These are phyloP conservation scores for Drosophila sp. DNA, from an alignment of 1,140 invertebrate species.

Conservation along the genomic window DNA sequence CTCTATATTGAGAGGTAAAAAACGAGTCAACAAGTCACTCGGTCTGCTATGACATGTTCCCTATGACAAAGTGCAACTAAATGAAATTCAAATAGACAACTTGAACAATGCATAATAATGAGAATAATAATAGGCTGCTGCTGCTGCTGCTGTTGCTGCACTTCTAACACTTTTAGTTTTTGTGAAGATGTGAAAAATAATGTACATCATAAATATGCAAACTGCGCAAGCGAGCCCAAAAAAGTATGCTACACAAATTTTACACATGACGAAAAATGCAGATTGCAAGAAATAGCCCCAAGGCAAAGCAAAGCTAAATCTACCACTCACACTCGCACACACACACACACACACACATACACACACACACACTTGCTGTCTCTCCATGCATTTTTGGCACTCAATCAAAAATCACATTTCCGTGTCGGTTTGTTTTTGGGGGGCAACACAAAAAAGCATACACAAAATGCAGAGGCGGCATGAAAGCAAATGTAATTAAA, in stretches of 20 bases:
- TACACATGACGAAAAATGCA: constrained; percentile 41
- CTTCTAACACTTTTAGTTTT: constrained; percentile 14
- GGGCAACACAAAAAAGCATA: constrained; percentile 48
- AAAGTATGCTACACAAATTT: constrained; percentile 30
- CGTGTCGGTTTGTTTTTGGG: constrained; percentile 52
- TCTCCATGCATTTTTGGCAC: constrained; percentile 45
- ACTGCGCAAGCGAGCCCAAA: neutral
- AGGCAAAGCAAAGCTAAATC: constrained; percentile 31
- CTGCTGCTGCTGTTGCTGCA: neutral
- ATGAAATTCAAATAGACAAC: constrained; percentile 45
- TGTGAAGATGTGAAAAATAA: neutral
- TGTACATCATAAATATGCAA: constrained; percentile 10
- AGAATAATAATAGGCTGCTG: constrained; percentile 4
- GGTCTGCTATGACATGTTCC: neutral
- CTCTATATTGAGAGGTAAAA: neutral
- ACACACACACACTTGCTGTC: constrained; percentile 9
- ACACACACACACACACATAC: neutral
- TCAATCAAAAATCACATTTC: constrained; percentile 80
- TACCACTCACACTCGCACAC: constrained; percentile 7
- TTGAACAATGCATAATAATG: constrained; percentile 64
- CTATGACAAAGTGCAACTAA: constrained; percentile 28
- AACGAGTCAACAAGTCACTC: constrained; percentile 2
- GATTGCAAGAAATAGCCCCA: constrained; percentile 19
- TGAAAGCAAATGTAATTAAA: constrained; percentile 81
- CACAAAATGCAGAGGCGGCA: constrained; percentile 40